These are phyloP conservation scores for Actinia tenebrosa DNA, from an alignment of 64 coral and sea anemone genomes.

Conservation along the genomic window DNA sequence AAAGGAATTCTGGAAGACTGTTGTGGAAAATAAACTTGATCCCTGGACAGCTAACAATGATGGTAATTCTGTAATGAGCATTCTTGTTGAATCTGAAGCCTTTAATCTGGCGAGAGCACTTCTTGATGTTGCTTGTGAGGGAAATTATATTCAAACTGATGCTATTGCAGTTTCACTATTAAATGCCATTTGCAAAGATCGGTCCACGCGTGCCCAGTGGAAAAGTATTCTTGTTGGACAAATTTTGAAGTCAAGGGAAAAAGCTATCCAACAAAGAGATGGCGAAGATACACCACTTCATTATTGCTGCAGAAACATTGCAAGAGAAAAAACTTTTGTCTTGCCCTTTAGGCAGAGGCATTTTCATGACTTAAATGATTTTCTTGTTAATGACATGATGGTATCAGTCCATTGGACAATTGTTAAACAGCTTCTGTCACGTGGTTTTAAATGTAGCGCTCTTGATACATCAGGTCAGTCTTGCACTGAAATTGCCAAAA, in stretches of 20 bases:
- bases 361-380: no score
- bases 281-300: background rate
- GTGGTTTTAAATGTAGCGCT: background rate
- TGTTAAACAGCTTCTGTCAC: background rate
- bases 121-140: background rate
- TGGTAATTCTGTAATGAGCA: background rate
- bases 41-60: background rate
- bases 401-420: background rate
- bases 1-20: background rate
- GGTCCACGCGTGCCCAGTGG: background rate
- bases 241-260: background rate
- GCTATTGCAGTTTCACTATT: background rate
- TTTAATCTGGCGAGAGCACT: background rate
- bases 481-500: background rate
- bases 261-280: background rate
- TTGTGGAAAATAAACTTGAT: background rate
- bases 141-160: background rate
- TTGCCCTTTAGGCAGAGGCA: no score
- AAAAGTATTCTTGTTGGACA: background rate
- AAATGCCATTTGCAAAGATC: constrained; percentile 6
- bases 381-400: no score
- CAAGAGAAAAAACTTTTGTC: background rate
- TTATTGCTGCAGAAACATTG: background rate
- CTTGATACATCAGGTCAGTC: background rate
- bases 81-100: background rate